These are phyloP conservation scores for Globia sparganii DNA, from an alignment of 2,888 invertebrate genomes.

Conservation along the genomic window DNA sequence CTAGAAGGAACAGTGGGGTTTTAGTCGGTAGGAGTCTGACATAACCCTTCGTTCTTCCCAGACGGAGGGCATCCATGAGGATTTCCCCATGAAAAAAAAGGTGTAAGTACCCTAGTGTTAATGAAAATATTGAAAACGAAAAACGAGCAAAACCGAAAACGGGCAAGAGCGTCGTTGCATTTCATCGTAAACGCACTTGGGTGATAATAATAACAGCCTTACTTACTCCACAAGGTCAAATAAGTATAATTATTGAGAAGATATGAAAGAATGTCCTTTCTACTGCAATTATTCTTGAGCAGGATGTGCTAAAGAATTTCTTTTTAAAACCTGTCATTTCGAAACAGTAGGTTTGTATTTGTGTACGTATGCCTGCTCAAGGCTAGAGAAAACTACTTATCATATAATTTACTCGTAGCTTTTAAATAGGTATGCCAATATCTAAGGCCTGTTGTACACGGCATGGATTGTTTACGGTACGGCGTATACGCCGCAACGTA, in stretches of 20 bases:
- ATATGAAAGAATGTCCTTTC: conserved; percentile 36
- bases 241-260: conserved; percentile 11
- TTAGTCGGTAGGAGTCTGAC: too few species aligned
- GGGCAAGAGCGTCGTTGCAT: neutral
- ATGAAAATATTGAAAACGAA: neutral
- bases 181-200: neutral
- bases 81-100: too few species aligned
- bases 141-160: neutral
- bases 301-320: conserved; percentile 50
- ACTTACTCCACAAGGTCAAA: neutral
- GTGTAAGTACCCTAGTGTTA: neutral
- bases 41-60: too few species aligned
- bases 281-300: conserved; percentile 29
- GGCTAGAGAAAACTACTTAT: conserved; percentile 19
- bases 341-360: neutral
- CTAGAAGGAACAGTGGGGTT: too few species aligned
- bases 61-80: too few species aligned
- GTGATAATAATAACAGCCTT: neutral
- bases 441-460: too few species aligned
- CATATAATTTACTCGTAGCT: neutral
- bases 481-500: too few species aligned
- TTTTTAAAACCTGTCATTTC: conserved; percentile 22
- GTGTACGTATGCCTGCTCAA: neutral
- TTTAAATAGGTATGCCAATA: neutral
- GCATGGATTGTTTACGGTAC: too few species aligned